phyloP scores from a whole-genome alignment of 1,140 invertebrate genomes.

The Panagrolaimus sp. region DNA sequence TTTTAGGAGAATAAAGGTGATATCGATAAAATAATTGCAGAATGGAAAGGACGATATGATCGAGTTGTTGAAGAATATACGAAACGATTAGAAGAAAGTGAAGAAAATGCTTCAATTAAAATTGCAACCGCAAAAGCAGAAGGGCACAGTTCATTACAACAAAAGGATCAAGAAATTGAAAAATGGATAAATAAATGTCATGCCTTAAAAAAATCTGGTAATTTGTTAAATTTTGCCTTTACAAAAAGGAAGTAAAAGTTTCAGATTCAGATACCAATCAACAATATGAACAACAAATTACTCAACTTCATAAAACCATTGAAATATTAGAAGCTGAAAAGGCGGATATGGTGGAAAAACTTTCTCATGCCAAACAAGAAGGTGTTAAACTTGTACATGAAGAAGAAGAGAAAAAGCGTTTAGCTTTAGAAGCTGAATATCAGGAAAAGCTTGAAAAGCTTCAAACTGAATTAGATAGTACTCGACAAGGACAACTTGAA shows the following conservation, averaged over 20 bases:
- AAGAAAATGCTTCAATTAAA: slow-evolving; percentile 40
- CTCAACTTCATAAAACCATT: slow-evolving; percentile 35
- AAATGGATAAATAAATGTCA: slow-evolving; percentile 46
- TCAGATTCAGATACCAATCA: slow-evolving; percentile 45
- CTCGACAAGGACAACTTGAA: slow-evolving; percentile 7
- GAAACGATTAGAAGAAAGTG: slow-evolving; percentile 18
- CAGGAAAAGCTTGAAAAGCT: slow-evolving; percentile 26
- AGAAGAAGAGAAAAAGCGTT: slow-evolving; percentile 46
- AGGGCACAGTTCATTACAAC: slow-evolving; percentile 41
- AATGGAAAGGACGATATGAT: slow-evolving; percentile 51
- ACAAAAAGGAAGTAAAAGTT: slow-evolving; percentile 5
- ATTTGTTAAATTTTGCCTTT: not conserved
- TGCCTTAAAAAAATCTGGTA: slow-evolving; percentile 38
- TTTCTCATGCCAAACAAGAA: slow-evolving; percentile 54
- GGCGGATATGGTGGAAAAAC: slow-evolving; percentile 54
- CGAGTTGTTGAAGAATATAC: slow-evolving; percentile 39
- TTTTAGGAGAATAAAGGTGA: slow-evolving; percentile 23
- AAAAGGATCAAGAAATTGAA: slow-evolving; percentile 52
- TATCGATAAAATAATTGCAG: slow-evolving; percentile 35
- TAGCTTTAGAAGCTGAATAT: slow-evolving; percentile 22
- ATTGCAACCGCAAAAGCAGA: slow-evolving; percentile 47
- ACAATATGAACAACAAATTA: slow-evolving; percentile 41
- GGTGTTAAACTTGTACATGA: slow-evolving; percentile 53
- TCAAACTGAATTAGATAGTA: slow-evolving; percentile 14
- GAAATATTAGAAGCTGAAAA: slow-evolving; percentile 50